Base-by-base conservation (phyloP, 2,888 invertebrate genomes). In the Choristoneura rosaceana region DNA sequence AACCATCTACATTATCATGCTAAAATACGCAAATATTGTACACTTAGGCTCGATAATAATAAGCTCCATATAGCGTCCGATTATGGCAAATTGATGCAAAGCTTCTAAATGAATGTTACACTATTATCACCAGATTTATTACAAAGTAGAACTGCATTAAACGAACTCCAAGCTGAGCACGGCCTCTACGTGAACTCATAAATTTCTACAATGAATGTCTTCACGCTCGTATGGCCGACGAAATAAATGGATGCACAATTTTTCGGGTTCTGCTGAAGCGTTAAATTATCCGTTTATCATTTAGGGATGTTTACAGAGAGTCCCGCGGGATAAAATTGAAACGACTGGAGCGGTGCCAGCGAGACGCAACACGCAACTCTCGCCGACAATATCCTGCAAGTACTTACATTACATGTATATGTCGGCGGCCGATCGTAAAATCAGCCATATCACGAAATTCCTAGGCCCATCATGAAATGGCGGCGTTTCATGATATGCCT, bases 251-350 rank as follows among this genome's bases (percentile, higher is more conserved):
- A 83, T 88, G 88, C 85, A 89, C 89, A 89, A 90, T 90, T 90
- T 90, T 91, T 91, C 89, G 84, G 86, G 84, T 89, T 88, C 86
- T 87, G 81, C 79, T 84, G 87, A 83, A 87, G 91, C 90, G 89
- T 91, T 92, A 92, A 92, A 92, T 91, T 91, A 90, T 90, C 89
- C 90, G 91, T 93, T 92, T 90, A 93, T 92, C 92, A 92, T 92
- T 93, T 91, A 90, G 90, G 90, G 90, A 89, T 92, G 92, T 93
- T 93, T 92, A 92, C 92, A 88, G 87, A 86, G 79, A 84, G 83
- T 85, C 86, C 88, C 88, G 86, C 87, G 87, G 88, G 88, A 87
- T 90, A 86, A 90, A 92, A 93, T 93, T 93, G 93, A 93, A 94
- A 93, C 87, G 87, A 90, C 91, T 94, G 93, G 93, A 94, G 85